phyloP scores from a whole-genome alignment of 1,140 invertebrate species.

The Lerema accius region DNA sequence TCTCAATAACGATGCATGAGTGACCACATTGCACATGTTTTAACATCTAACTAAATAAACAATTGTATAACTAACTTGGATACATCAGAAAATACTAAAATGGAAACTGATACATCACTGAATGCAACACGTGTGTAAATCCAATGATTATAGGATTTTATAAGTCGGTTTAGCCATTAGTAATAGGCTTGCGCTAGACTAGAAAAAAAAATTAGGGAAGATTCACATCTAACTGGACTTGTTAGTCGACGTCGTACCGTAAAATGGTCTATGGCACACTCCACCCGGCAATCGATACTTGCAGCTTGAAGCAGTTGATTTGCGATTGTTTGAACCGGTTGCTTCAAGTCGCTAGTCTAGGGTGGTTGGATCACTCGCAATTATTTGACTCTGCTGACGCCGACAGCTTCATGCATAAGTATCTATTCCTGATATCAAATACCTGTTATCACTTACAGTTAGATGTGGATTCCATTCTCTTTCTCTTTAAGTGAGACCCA shows the following conservation, averaged over 20 bases:
- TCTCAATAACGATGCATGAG: slow-evolving; percentile 31
- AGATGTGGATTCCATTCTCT: not conserved
- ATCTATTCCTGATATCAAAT: too few species aligned
- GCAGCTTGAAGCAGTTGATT: too few species aligned
- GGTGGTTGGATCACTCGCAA: too few species aligned
- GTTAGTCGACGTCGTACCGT: not conserved
- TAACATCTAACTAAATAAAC: slow-evolving; percentile 9
- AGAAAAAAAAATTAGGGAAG: too few species aligned
- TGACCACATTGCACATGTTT: slow-evolving; percentile 31
- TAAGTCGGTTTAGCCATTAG: not conserved
- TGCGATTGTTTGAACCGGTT: too few species aligned
- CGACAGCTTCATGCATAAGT: too few species aligned
- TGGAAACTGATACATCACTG: not conserved
- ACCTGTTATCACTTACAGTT: not conserved
- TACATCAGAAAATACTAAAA: not conserved
- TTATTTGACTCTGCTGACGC: too few species aligned
- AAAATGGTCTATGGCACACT: too few species aligned
- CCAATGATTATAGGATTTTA: too few species aligned
- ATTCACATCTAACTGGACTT: not conserved
- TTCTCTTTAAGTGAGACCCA: slow-evolving; percentile 14
- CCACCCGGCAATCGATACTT: too few species aligned
- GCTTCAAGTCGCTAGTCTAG: too few species aligned
- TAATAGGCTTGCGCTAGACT: too few species aligned
- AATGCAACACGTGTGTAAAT: slow-evolving; percentile 4
- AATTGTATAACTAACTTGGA: not conserved